Base-by-base conservation (phyloP, 2,797 vertebrate species). In the Aplochiton taeniatus region DNA sequence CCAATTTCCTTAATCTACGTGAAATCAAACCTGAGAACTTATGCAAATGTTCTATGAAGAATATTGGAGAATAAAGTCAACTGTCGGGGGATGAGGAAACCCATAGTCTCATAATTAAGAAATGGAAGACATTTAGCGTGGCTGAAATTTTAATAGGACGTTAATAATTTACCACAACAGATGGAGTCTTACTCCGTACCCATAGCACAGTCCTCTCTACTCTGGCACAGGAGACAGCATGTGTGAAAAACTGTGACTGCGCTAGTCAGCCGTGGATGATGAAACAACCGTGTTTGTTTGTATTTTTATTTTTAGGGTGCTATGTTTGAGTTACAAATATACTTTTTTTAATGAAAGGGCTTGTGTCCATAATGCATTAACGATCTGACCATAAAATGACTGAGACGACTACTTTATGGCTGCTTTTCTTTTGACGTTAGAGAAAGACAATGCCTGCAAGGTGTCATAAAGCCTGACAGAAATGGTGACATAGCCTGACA, bases 151-250 rank as follows among this genome's bases (percentile, higher is more conserved):
- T 93, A 93, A 95, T 92, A 87, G 75, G 75, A 84, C 70, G 85
- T 95, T 94, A 92, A 94, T 93, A 94, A 95, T 95, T 95, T 90
- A 94, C 86, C 80, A 90, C 73, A 89, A 85, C 92, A 95, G 92
- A 95, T 93, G 91, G 92, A 87, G 84, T 81, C 16, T 47, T 73
- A 66, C 63, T 65, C 69, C 47, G 20, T 50, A 59, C 48, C 72
- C 76, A 74, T 58, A 65, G 48, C 42, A 61, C 20, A 7, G 70
- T 69, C 55, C 52, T 72, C 76, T 70, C 73, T 54, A 64, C 82
- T 77, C 71, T 85, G 85, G 84, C 78, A 83, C 73, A 71, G 75
- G 82, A 72, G 77, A 79, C 70, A 75, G 76, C 66, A 74, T 69
- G 79, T 70, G 72, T 61, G 75, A 76, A 83, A 77, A 67, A 69